Conservation (phyloP, 2,113 vertebrate genomes). For the Vulpes ferrilata region DNA sequence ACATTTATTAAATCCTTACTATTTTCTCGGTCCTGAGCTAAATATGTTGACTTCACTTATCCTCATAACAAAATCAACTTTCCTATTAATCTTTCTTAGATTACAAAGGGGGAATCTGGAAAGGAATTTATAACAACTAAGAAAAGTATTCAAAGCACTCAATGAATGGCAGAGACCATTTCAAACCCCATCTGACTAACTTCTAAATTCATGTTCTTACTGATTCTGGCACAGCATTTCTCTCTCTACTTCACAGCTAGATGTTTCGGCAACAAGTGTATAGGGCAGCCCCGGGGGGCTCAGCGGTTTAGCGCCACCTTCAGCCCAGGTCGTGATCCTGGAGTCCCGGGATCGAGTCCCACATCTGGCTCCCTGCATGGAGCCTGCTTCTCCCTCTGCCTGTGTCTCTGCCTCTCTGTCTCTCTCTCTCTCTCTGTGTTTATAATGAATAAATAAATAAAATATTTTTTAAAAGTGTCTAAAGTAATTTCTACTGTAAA, state of each 20-base stretch:
- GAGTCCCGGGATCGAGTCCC: too few species aligned
- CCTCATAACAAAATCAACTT: not conserved
- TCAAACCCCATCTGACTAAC: not conserved
- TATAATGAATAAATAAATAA: too few species aligned
- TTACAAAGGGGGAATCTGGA: not conserved
- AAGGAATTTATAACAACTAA: not conserved
- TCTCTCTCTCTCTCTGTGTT: too few species aligned
- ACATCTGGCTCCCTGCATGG: too few species aligned
- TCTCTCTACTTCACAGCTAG: not conserved
- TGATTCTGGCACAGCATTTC: not conserved
- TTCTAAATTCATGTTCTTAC: not conserved
- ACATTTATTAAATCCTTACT: not conserved
- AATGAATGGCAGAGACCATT: not conserved
- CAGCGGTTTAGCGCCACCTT: too few species aligned
- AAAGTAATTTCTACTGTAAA: not conserved
- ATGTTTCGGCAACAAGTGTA: not conserved
- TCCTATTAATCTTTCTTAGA: not conserved
- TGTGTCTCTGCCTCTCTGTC: too few species aligned
- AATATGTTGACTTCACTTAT: constrained; percentile 8
- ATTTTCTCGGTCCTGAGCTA: not conserved
- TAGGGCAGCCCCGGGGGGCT: too few species aligned
- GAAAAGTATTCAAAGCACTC: not conserved
- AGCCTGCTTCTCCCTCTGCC: too few species aligned
- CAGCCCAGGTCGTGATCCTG: too few species aligned
- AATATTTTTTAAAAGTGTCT: not conserved